A percentile compares a stretch with the other conserved stretches of the same genome.
phyloP scores from a whole-genome alignment of 2,113 vertebrate species.

The Brienomyrus longianalis region DNA sequence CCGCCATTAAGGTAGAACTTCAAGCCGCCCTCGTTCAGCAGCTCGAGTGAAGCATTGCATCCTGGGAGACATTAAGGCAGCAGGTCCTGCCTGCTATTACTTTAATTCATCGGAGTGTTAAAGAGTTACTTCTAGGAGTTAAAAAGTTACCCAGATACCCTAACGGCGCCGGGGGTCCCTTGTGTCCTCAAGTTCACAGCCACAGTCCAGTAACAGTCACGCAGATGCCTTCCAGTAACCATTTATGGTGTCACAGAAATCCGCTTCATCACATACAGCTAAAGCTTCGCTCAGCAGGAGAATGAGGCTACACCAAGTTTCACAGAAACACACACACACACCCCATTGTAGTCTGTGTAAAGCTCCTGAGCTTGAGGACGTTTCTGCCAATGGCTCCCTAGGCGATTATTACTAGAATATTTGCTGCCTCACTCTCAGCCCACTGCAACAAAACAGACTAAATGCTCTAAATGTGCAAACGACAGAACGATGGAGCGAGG shows the following conservation, averaged over 20 bases:
- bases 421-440: not conserved
- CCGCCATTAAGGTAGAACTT: not conserved
- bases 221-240: not conserved
- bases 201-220: not conserved
- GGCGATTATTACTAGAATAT: not conserved
- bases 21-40: not conserved
- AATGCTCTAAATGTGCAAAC: not conserved
- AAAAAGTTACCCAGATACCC: conserved; percentile 15
- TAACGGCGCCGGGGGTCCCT: not conserved
- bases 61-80: not conserved
- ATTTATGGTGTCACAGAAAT: not conserved
- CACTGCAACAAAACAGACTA: not conserved
- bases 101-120: not conserved
- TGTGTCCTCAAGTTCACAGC: not conserved
- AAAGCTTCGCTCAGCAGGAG: not conserved
- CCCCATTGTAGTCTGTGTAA: not conserved
- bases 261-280: not conserved
- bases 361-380: not conserved
- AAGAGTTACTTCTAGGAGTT: conserved; percentile 8
- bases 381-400: not conserved
- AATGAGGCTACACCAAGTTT: not conserved
- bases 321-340: not conserved
- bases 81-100: not conserved
- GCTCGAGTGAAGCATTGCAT: not conserved
- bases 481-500: not conserved